These are phyloP conservation scores for Rhagonycha lutea DNA, from an alignment of 2,888 invertebrate species.

Conservation along the genomic window DNA sequence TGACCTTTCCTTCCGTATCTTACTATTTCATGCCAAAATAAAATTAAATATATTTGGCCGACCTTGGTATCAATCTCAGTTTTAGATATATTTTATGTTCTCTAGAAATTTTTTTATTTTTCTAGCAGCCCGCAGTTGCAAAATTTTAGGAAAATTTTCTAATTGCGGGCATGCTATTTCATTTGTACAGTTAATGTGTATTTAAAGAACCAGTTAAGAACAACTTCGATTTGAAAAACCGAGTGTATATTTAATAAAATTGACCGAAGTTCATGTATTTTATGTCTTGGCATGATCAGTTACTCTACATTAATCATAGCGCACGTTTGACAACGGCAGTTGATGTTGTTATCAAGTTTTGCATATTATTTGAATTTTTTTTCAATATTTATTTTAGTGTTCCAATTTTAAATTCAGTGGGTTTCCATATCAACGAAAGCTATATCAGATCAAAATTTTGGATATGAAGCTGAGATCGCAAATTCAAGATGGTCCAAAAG, in stretches of 20 bases:
- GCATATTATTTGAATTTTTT: not conserved
- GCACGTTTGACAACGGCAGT: not conserved
- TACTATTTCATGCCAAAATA: not conserved
- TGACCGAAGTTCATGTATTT: constrained; percentile 1
- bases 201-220: not conserved
- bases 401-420: not conserved
- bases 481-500: not conserved
- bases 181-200: not conserved
- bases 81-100: not conserved
- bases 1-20: not conserved
- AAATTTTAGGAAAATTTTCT: not conserved
- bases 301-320: not conserved
- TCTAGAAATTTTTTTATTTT: not conserved
- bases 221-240: not conserved
- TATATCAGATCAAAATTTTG: not conserved
- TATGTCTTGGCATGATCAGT: not conserved
- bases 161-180: not conserved
- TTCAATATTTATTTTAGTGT: not conserved
- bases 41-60: not conserved
- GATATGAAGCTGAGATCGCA: not conserved
- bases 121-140: not conserved
- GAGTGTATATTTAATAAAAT: not conserved
- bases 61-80: not conserved
- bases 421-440: not conserved
- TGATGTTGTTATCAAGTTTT: not conserved